These are phyloP conservation scores for Ophonus ardosiacus DNA, from an alignment of 2,888 invertebrate genomes.

Conservation along the genomic window DNA sequence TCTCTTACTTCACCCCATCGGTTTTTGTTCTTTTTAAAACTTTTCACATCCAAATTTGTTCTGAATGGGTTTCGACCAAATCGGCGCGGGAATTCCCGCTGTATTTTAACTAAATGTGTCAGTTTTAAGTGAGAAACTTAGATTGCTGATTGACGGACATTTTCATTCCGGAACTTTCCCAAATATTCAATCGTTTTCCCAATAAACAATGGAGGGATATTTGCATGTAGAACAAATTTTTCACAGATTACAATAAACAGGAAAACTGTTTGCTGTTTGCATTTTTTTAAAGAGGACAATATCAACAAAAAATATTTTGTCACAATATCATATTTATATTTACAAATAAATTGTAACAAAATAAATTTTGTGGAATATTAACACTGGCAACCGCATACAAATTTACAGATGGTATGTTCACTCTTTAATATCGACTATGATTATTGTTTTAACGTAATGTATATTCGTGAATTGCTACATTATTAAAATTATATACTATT, in stretches of 20 bases:
- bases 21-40: conserved; percentile 56
- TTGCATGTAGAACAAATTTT: background rate
- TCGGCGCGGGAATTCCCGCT: conserved; percentile 10
- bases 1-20: conserved; percentile 37
- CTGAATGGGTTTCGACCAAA: conserved; percentile 46
- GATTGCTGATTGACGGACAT: conserved; percentile 47
- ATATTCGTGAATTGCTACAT: too few species aligned
- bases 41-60: conserved; percentile 53
- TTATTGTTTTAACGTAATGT: too few species aligned
- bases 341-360: background rate
- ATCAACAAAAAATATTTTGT: background rate
- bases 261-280: background rate
- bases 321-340: too few species aligned
- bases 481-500: too few species aligned
- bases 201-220: background rate
- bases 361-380: too few species aligned
- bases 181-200: background rate
- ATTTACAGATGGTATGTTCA: too few species aligned
- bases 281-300: conserved; percentile 4
- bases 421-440: too few species aligned
- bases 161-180: conserved; percentile 6
- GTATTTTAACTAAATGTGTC: conserved; percentile 57
- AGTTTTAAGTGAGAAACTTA: conserved; percentile 51
- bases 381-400: too few species aligned
- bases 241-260: background rate